Evolutionary conservation across 1,140 invertebrate genomes (phyloP), one percentile per base, ranked within the genome.

Genomic region (Mycetomoellerius zeteki): DNA sequence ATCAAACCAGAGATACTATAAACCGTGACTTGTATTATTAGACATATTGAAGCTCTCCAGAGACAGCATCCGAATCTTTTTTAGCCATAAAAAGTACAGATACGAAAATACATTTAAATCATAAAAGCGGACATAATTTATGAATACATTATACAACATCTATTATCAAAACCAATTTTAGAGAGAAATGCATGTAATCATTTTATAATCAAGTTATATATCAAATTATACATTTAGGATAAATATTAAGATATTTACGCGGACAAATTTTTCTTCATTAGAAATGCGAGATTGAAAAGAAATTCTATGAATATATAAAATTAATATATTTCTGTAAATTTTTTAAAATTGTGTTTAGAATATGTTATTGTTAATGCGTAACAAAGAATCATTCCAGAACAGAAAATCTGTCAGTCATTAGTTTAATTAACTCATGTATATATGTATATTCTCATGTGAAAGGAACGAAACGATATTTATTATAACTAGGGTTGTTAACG

Each of bases 1-100:
- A 58, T 10, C 50, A 54, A 81, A 72, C 7, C 27, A 33, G n/a
- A 64, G 50, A 77, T 77, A 77, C 33, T 3, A 19, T 14, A 10
- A 76, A 43, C 10, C 33, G 21, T 62, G 14, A 21, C 6, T 43
- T 24, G 14, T 24, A 33, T 69, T 24, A 33, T 69, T n/a, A 7
- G 21, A 14, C 21, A n/a, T n/a, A 64, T 62, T 64, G 24, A 64
- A 64, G 4, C 43, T 50, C 19, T 71, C 43, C 67, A 10, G 67
- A 58, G 24, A 21, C n/a, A n/a, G 14, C n/a, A 19, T 47, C 10
- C 21, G 3, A 62, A 30, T n/a, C 19, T 43, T 43, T 30, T 27
- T 71, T 27, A 52, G 2, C 27, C n/a, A 8, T 19, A 37, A 21
- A 16, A 77, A 47, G 24, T 50, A 43, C 3, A 77, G 7, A 43